phyloP scores from a whole-genome alignment of 2,797 vertebrate genomes.

The Pseudopleuronectes americanus region DNA sequence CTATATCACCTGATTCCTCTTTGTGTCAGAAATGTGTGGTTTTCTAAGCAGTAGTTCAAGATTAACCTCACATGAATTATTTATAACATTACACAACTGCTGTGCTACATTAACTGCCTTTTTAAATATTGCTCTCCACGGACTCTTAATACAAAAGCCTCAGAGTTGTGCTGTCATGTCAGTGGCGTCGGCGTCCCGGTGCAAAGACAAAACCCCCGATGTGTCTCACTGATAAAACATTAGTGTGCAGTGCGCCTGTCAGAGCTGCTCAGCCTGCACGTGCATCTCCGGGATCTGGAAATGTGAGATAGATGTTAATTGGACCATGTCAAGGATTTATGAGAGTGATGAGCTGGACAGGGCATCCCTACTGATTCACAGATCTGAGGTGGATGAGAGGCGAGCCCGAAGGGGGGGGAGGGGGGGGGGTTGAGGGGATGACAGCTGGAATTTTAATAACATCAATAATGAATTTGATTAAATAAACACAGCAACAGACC shows the following conservation, averaged over 20 bases:
- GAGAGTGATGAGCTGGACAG: conserved; percentile 13
- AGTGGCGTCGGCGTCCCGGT: background rate
- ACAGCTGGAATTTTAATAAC: too few species aligned
- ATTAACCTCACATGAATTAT: too few species aligned
- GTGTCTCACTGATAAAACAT: conserved; percentile 69
- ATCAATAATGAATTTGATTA: background rate
- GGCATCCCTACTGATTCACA: conserved; percentile 60
- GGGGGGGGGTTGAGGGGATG: background rate
- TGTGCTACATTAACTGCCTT: background rate
- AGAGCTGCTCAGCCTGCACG: conserved; percentile 57
- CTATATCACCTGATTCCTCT: too few species aligned
- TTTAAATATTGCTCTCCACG: background rate
- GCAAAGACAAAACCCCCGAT: conserved; percentile 54
- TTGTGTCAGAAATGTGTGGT: too few species aligned
- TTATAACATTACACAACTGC: background rate
- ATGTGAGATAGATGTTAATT: conserved; percentile 67
- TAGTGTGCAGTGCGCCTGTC: conserved; percentile 63
- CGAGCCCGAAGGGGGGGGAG: conserved; percentile 12
- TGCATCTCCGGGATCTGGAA: conserved; percentile 30
- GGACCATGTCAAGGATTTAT: conserved; percentile 46
- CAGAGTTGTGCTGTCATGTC: conserved; percentile 22
- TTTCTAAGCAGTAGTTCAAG: too few species aligned
- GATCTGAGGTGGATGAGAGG: conserved; percentile 54
- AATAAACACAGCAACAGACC: background rate
- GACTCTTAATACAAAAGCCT: conserved; percentile 33